Evolutionary conservation across 2,797 vertebrate species (phyloP).

Genomic region (Erithacus rubecula): DNA sequence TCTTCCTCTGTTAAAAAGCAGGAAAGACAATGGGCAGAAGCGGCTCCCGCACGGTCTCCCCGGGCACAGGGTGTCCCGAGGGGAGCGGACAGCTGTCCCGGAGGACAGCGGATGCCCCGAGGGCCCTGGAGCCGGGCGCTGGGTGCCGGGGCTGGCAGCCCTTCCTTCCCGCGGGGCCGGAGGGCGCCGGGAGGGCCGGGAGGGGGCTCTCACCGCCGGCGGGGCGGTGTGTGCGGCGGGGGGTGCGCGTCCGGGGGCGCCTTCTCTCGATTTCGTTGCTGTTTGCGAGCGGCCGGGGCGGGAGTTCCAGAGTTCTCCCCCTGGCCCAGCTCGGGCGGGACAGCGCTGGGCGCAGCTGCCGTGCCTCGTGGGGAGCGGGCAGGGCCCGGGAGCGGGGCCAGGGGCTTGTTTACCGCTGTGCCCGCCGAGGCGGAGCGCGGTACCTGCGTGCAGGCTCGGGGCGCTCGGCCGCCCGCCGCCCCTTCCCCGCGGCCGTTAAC

Average conservation of each 20-base stretch:
- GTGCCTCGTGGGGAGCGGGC: not conserved
- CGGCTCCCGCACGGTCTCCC: not conserved
- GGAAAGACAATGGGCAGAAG: not conserved
- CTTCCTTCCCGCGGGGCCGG: not conserved
- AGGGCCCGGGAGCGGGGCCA: not conserved
- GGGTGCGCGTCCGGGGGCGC: accelerated
- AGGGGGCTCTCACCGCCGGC: not conserved
- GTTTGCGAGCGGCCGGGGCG: not conserved
- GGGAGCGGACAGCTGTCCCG: not conserved
- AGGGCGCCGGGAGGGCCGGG: not conserved
- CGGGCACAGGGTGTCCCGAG: not conserved
- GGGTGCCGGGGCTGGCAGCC: not conserved
- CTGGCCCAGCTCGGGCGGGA: not conserved
- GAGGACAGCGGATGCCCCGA: not conserved
- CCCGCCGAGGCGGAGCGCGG: not conserved
- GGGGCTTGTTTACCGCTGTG: not conserved
- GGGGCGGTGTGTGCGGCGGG: accelerated
- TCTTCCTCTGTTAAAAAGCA: not conserved
- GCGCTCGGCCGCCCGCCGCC: not conserved
- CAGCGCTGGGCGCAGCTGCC: not conserved
- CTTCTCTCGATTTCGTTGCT: not conserved
- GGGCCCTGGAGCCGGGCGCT: not conserved
- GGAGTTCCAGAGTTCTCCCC: not conserved
- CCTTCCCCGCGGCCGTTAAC: not conserved
- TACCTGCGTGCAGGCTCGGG: not conserved